Evolutionary conservation across 1,140 invertebrate species (phyloP).

Genomic region (Steinernema khuongi): DNA sequence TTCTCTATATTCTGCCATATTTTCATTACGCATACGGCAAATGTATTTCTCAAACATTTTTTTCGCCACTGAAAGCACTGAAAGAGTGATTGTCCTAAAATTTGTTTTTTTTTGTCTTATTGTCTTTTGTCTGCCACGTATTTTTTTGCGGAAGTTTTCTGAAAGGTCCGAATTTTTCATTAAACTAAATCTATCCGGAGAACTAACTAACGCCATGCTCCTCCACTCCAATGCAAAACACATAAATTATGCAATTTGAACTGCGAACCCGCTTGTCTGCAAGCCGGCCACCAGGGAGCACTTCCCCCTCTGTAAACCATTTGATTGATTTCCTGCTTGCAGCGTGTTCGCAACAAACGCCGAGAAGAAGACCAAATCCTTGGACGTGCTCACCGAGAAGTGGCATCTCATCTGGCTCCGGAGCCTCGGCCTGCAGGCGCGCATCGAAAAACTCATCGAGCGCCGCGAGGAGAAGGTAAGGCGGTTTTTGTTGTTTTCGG

Average conservation of each 20-base stretch:
- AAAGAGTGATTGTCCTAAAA: no score
- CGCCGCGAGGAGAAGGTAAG: conserved; percentile 5
- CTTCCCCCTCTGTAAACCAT: neutral
- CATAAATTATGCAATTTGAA: no score
- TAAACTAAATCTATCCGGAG: neutral
- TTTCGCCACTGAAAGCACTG: no score
- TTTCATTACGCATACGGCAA: no score
- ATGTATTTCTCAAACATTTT: no score
- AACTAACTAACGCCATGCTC: no score
- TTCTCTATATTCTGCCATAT: no score
- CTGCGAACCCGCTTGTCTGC: no score
- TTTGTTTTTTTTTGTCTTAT: neutral
- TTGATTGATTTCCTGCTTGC: neutral
- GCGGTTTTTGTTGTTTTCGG: neutral
- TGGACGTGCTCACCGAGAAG: neutral
- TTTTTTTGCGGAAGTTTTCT: neutral
- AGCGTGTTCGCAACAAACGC: neutral
- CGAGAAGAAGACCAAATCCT: neutral
- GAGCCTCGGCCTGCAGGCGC: neutral
- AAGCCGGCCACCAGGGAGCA: neutral
- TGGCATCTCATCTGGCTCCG: conserved; percentile 11
- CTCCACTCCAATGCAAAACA: no score
- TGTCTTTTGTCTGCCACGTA: neutral
- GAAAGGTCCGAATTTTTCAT: neutral
- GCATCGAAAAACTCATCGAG: conserved; percentile 2